Evolutionary conservation across 2,797 vertebrate species (phyloP).

Genomic region (Macrochelys suwanniensis): DNA sequence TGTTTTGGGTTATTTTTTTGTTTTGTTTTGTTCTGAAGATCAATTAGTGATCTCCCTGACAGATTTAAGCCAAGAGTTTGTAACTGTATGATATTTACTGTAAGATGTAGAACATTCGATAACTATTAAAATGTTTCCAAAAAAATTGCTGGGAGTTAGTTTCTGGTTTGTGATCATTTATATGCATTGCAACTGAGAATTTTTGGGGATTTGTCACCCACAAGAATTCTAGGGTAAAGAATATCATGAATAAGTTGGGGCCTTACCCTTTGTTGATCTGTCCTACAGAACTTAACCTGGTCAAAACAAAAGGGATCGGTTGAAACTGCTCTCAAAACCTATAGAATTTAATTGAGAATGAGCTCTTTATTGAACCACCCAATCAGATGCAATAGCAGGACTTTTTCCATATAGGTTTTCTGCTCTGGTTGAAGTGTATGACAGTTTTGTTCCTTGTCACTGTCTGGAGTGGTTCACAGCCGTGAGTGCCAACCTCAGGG

Average conservation of each 20-base stretch:
- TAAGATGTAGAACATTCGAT: constrained; percentile 99
- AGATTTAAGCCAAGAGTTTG: constrained; percentile 99
- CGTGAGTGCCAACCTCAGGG: too few species aligned
- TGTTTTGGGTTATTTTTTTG: constrained; percentile 81
- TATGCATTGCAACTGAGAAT: not conserved
- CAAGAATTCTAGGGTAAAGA: not conserved
- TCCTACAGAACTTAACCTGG: not conserved
- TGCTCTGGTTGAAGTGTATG: not conserved
- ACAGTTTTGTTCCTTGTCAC: not conserved
- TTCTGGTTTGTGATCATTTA: not conserved
- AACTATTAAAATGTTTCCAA: constrained; percentile 97
- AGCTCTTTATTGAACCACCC: not conserved
- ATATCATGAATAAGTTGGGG: not conserved
- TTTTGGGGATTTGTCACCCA: not conserved
- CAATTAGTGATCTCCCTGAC: constrained; percentile 96
- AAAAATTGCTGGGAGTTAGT: constrained; percentile 26
- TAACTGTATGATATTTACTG: constrained; percentile 99
- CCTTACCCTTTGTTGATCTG: not conserved
- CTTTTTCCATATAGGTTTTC: not conserved
- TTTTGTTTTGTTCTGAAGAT: constrained; percentile 88
- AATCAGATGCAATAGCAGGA: not conserved
- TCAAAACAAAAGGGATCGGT: not conserved
- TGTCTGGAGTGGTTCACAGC: not conserved
- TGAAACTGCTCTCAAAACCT: not conserved
- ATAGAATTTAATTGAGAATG: not conserved